phyloP scores from a whole-genome alignment of 2,888 invertebrate species.

The Alitta virens region DNA sequence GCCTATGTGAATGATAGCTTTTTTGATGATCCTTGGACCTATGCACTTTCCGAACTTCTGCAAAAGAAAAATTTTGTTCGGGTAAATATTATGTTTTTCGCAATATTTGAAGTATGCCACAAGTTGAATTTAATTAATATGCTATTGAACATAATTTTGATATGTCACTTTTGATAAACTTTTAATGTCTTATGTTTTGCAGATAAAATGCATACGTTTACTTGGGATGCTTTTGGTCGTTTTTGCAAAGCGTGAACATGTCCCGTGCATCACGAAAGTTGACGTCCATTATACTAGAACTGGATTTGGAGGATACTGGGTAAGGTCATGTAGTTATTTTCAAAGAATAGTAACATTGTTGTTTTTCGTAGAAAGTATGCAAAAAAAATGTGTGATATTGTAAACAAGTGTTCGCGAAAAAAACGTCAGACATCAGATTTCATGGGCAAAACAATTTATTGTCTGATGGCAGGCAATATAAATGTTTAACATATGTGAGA shows the following conservation, averaged over 20 bases:
- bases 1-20: slow-evolving; percentile 71
- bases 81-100: slow-evolving; percentile 30
- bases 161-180: neutral
- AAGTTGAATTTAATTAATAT: neutral
- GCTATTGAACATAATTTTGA: neutral
- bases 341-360: too few species aligned
- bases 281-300: slow-evolving; percentile 86
- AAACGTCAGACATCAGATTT: too few species aligned
- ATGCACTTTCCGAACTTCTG: slow-evolving; percentile 34
- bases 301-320: slow-evolving; percentile 90
- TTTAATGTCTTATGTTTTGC: slow-evolving; percentile 17
- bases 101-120: neutral
- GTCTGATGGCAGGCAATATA: too few species aligned
- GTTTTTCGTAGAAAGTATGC: too few species aligned
- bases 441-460: too few species aligned
- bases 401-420: too few species aligned
- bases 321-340: too few species aligned
- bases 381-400: too few species aligned
- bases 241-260: slow-evolving; percentile 75
- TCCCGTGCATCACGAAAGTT: slow-evolving; percentile 78
- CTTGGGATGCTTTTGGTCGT: slow-evolving; percentile 80
- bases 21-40: slow-evolving; percentile 55
- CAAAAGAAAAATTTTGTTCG: slow-evolving; percentile 38
- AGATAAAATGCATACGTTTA: slow-evolving; percentile 74
- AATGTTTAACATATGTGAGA: too few species aligned